A percentile compares a stretch with the other conserved stretches of the same genome.
These are phyloP conservation scores for Lethenteron camtschaticum DNA, from an alignment of 2,113 vertebrate genomes.

Conservation along the genomic window DNA sequence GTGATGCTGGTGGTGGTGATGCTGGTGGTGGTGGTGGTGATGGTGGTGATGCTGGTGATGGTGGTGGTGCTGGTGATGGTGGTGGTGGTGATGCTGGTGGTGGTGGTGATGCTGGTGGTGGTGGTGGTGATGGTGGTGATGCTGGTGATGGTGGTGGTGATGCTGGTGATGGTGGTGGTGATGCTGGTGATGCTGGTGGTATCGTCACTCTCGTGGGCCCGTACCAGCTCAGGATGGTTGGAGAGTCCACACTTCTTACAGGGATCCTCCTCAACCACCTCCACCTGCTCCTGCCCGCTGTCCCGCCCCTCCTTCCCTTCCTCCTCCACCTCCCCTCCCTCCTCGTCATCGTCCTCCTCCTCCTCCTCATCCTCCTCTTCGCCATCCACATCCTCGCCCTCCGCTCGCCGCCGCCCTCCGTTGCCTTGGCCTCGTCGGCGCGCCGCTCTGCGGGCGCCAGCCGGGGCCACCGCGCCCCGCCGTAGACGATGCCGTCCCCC, in stretches of 20 bases:
- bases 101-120: no score
- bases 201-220: slow-evolving; percentile 9
- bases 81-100: no score
- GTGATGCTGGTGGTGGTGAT: no score
- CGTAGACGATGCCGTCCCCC: background rate
- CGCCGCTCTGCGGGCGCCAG: no score
- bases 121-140: no score
- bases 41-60: no score
- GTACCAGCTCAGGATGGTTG: slow-evolving; percentile 79
- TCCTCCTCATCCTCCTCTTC: slow-evolving; percentile 14
- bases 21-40: no score
- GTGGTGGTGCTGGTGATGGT: no score
- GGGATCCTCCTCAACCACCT: slow-evolving; percentile 39
- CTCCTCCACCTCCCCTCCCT: slow-evolving; percentile 17
- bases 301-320: slow-evolving; percentile 47
- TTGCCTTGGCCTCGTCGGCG: background rate
- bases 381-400: background rate
- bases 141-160: no score
- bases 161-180: no score
- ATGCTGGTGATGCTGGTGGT: no score
- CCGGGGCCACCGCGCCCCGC: no score
- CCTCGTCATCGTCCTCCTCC: slow-evolving; percentile 30
- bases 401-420: background rate
- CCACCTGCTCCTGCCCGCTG: slow-evolving; percentile 32
- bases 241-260: slow-evolving; percentile 89